Conservation (phyloP, 2,113 vertebrate genomes). For the Erythrocercus mccallii region DNA sequence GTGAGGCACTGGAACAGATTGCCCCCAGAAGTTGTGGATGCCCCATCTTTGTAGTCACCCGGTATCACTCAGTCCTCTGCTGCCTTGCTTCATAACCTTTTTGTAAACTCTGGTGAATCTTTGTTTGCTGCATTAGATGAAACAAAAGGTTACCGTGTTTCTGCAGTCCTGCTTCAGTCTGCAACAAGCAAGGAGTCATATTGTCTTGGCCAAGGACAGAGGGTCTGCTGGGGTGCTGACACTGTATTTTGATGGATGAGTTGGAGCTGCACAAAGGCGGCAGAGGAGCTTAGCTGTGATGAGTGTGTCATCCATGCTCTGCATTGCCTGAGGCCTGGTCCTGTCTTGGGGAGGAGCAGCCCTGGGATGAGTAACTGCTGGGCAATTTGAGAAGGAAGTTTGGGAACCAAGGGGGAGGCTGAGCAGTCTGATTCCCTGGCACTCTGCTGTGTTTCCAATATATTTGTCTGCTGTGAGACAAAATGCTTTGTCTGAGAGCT, state of each 20-base stretch:
- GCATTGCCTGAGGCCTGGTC: not conserved
- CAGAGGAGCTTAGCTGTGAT: not conserved
- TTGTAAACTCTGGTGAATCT: not conserved
- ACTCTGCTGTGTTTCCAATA: not conserved
- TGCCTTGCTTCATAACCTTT: not conserved
- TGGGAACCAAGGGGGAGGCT: not conserved
- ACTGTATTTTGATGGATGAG: not conserved
- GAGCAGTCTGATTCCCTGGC: not conserved
- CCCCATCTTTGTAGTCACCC: not conserved
- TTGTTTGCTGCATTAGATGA: not conserved
- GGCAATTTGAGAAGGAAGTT: fast-evolving
- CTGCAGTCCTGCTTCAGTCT: not conserved
- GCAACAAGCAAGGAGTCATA: not conserved
- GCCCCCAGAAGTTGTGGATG: not conserved
- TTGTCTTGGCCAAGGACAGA: not conserved
- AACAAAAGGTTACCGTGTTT: fast-evolving
- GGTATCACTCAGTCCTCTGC: not conserved
- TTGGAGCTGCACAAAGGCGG: not conserved
- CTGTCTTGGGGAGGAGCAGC: not conserved
- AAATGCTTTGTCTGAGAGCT: not conserved
- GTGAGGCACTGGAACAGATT: not conserved
- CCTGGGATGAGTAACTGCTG: fast-evolving
- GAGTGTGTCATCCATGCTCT: not conserved
- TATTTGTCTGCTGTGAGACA: not conserved
- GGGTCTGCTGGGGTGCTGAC: not conserved